These are phyloP conservation scores for Odocoileus hemionus DNA, from an alignment of 2,113 vertebrate genomes.

Conservation along the genomic window DNA sequence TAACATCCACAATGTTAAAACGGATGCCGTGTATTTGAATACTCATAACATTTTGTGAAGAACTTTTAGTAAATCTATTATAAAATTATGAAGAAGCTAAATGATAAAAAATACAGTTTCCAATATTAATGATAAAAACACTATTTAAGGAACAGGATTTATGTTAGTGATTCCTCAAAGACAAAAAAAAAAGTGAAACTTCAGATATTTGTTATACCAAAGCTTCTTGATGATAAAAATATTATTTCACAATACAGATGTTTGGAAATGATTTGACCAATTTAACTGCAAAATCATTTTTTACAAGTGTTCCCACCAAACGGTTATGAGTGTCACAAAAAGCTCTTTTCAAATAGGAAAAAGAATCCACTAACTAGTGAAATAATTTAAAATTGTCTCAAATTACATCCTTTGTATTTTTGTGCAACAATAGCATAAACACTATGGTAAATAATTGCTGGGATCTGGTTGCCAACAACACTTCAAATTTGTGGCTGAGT, in stretches of 20 bases:
- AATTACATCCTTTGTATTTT: neutral
- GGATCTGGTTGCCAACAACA: neutral
- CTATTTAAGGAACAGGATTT: neutral
- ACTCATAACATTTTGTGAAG: neutral
- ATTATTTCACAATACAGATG: neutral
- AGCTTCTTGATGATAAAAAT: neutral
- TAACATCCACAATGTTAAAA: neutral
- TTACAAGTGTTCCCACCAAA: neutral
- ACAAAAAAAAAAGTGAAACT: neutral
- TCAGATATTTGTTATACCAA: neutral
- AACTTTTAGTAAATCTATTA: neutral
- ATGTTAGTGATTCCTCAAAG: neutral
- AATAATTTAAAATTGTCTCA: constrained; percentile 23
- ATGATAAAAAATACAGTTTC: constrained; percentile 7
- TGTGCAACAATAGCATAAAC: neutral
- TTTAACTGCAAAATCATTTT: neutral
- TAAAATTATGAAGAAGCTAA: neutral
- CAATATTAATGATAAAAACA: neutral
- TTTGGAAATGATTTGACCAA: neutral
- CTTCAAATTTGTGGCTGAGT: neutral
- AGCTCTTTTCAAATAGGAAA: neutral
- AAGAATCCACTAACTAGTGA: neutral
- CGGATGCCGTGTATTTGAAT: neutral
- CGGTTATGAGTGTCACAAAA: neutral
- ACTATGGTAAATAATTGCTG: neutral